These are phyloP conservation scores for Chaenocephalus aceratus DNA, from an alignment of 2,113 vertebrate species.

Conservation along the genomic window DNA sequence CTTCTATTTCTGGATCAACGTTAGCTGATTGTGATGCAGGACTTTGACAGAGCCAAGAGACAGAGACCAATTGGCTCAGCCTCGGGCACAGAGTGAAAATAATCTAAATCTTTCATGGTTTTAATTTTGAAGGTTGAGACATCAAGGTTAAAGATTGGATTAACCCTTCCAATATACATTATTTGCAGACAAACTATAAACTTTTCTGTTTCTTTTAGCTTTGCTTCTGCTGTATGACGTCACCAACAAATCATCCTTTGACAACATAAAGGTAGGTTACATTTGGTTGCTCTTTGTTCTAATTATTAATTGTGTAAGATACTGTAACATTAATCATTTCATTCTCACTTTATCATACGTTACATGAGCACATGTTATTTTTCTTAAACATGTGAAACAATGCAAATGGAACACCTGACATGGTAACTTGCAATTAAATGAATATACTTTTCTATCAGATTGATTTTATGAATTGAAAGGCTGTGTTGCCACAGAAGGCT, in stretches of 20 bases:
- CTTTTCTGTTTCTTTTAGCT: constrained; percentile 76
- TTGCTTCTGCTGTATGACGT: constrained; percentile 94
- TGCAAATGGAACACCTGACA: background rate
- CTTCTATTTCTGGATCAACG: background rate
- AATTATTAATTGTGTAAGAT: background rate
- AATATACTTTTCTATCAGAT: constrained; percentile 16
- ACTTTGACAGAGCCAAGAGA: background rate
- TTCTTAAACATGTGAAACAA: background rate
- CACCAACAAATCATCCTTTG: constrained; percentile 93
- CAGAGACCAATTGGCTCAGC: background rate
- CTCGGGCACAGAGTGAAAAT: background rate
- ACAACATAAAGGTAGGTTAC: constrained; percentile 91
- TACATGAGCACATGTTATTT: background rate
- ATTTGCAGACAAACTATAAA: background rate
- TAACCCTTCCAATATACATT: constrained; percentile 2
- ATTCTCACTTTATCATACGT: background rate
- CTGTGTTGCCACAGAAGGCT: background rate
- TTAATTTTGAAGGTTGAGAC: constrained; percentile 8
- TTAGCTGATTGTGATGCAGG: constrained; percentile 4
- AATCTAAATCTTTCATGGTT: background rate
- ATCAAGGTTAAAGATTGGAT: constrained; percentile 1
- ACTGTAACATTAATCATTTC: background rate
- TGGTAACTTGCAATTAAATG: background rate
- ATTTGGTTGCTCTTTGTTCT: background rate
- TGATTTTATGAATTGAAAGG: background rate